Base-by-base conservation (phyloP, 1,140 invertebrate species). In the Hetaerina americana region DNA sequence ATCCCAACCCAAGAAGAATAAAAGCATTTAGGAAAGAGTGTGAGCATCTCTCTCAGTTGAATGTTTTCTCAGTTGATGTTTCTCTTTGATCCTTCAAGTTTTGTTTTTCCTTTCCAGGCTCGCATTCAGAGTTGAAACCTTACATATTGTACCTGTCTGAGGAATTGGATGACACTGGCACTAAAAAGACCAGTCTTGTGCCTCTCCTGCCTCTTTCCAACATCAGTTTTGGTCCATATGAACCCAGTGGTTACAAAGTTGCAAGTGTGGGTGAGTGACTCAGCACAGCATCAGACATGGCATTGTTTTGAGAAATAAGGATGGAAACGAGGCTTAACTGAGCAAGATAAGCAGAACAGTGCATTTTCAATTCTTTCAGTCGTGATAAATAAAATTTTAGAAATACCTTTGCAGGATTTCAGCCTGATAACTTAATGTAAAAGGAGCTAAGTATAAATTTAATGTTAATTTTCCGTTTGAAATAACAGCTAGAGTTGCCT, bases 221-320 rank as follows among this genome's bases (percentile, higher is more conserved):
- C 72, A 73, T 75, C 15, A 71, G 75, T 67, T 70, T 77, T 66
- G 76, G 77, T 24, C 76, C 74, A 8, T 27, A 72, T 22, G 76
- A 76, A 75, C 74, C 76, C 24, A 74, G 71, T 66, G 76, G 76
- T 15, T 77, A 76, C 27, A 76, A 75, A 73, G 73, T 74, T 70
- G 27, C 71, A 25, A 68, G 29, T 27, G 73, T 72, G 74, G 75
- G 75, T 76, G 26, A 69, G 31, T 5, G 18, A 27, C n/a, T 72
- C 27, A 15, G 0, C 6, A n/a, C n/a, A n/a, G n/a, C n/a, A n/a
- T n/a, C n/a, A n/a, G n/a, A n/a, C n/a, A n/a, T n/a, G n/a, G n/a
- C n/a, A n/a, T n/a, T n/a, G n/a, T n/a, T n/a, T n/a, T n/a, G n/a
- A n/a, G n/a, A n/a, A n/a, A n/a, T n/a, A n/a, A n/a, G n/a, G n/a